Base-by-base conservation (phyloP, 2,888 invertebrate species). In the Pseudolycoriella hygida region DNA sequence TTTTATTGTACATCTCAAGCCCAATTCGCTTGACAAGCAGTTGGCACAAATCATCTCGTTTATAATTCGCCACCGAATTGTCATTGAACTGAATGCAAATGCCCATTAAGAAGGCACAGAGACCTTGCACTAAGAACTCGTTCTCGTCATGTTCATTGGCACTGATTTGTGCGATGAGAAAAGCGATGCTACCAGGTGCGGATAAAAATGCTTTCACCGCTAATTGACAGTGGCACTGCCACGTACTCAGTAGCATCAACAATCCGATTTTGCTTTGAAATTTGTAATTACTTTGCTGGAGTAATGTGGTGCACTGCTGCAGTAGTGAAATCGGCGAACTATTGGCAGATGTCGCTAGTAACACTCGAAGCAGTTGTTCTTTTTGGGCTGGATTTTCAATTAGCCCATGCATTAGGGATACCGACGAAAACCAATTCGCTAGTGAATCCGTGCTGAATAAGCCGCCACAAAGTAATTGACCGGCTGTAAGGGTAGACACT, bases 371-470 rank as follows among this genome's bases (percentile, higher is more conserved):
- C 41, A 98, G 62, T 60, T 93, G 88, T 58, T 96, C 93, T 60
- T 93, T 92, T 57, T 85, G 83, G 1, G 71, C 72, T 0, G 76
- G 72, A 60, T 89, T 92, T 49, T 92, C 90, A 5, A 88, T 77
- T 17, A 98, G 69, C 0, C 86, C 80, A 59, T 98, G 92, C 59
- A 88, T 81, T 18, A 99, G 66, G 0, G 92, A 88, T 0, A 93
- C 84, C 0, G 92, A 76, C 0, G 93, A 85, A 66, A 94, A 90
- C 98, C 98, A 99, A 62, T 88, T 92, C 20, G 90, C 88, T 18
- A 93, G 67, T 1, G 84, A 70, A 60, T 96, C 94, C 0, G 74
- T 68, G 43, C 87, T 88, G 62, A 94, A 93, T 19, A 96, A 67
- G 0, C 96, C 96, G 2, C 88, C 85, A 59, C 94, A 96, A 11